A percentile compares a stretch with the other conserved stretches of the same genome.
Evolutionary conservation across 2,888 invertebrate genomes (phyloP).

Genomic region (Melitaea athalia): DNA sequence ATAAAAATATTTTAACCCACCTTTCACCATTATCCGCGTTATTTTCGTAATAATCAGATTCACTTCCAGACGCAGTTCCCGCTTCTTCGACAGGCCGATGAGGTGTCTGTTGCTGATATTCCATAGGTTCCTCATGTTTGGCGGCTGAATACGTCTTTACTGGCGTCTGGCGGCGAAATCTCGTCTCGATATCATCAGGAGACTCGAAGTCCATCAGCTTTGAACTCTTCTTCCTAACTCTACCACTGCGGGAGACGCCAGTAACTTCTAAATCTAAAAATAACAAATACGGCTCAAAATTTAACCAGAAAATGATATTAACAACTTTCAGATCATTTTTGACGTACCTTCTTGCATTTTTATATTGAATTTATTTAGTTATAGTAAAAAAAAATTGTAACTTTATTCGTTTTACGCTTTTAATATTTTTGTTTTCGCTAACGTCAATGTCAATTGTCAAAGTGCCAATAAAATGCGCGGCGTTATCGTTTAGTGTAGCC

Average conservation of each 20-base stretch:
- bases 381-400: background rate
- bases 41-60: constrained; percentile 76
- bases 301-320: background rate
- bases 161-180: constrained; percentile 72
- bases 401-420: too few species aligned
- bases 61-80: constrained; percentile 69
- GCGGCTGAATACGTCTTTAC: constrained; percentile 58
- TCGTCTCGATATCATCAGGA: constrained; percentile 91
- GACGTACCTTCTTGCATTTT: constrained; percentile 36
- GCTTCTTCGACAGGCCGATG: constrained; percentile 58
- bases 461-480: too few species aligned
- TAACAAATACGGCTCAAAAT: background rate
- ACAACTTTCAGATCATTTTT: background rate
- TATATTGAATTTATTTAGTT: background rate
- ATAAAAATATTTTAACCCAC: constrained; percentile 45
- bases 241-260: constrained; percentile 93
- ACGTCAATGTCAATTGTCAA: too few species aligned
- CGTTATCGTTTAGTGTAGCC: too few species aligned
- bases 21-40: constrained; percentile 73
- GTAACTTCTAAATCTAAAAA: constrained; percentile 88
- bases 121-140: constrained; percentile 57
- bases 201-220: constrained; percentile 97
- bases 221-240: constrained; percentile 96
- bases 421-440: too few species aligned
- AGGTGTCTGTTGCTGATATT: constrained; percentile 53